These are phyloP conservation scores for Acleris emargana DNA, from an alignment of 2,888 invertebrate genomes.

Conservation along the genomic window DNA sequence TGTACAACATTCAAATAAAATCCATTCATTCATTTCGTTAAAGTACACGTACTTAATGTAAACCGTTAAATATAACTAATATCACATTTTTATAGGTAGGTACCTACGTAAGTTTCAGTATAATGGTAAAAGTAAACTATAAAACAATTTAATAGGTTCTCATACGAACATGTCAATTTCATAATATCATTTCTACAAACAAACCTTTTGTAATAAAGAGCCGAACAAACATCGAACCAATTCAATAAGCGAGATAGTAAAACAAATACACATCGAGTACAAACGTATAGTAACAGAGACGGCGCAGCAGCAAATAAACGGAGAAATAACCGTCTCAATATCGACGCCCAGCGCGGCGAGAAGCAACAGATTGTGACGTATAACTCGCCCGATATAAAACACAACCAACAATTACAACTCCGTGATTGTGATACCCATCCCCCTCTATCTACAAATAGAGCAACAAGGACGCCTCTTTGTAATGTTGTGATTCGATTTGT, in stretches of 20 bases:
- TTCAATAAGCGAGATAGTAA: slow-evolving; percentile 47
- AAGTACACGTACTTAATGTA: neutral
- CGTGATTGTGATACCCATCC: slow-evolving; percentile 2
- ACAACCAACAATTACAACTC: slow-evolving; percentile 4
- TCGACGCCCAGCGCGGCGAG: slow-evolving; percentile 40
- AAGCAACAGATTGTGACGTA: slow-evolving; percentile 45
- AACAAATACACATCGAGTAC: slow-evolving; percentile 45
- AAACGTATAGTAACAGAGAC: slow-evolving; percentile 44
- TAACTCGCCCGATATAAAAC: slow-evolving; percentile 20
- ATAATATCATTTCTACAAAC: slow-evolving; percentile 22
- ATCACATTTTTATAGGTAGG: neutral
- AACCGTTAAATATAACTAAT: neutral
- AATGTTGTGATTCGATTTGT: slow-evolving; percentile 10
- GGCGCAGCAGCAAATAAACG: slow-evolving; percentile 51
- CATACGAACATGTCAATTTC: slow-evolving; percentile 5
- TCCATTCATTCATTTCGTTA: neutral
- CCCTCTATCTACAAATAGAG: slow-evolving; percentile 4
- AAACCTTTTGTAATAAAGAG: slow-evolving; percentile 30
- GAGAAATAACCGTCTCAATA: slow-evolving; percentile 57
- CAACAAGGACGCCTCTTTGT: slow-evolving; percentile 10
- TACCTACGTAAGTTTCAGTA: neutral
- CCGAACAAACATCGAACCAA: slow-evolving; percentile 38
- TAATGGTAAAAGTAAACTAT: neutral
- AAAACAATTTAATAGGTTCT: neutral
- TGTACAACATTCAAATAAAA: neutral